phyloP scores from a whole-genome alignment of 2,888 invertebrate genomes.

The Mactromeris polynyma region DNA sequence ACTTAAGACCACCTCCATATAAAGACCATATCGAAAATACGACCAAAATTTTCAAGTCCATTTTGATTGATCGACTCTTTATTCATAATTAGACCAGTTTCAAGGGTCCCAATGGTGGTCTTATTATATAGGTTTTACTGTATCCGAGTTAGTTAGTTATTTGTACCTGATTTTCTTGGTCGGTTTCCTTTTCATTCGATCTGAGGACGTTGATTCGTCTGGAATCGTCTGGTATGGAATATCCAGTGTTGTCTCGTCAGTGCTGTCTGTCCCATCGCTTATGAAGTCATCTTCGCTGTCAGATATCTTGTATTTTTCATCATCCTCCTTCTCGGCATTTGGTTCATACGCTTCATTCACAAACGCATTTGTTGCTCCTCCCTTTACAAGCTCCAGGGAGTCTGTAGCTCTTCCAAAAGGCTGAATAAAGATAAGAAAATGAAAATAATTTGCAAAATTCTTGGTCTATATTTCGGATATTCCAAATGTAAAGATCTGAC shows the following conservation, averaged over 20 bases:
- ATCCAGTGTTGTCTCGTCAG: constrained; percentile 12
- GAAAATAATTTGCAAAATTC: too few relatives aligned
- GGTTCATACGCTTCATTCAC: constrained; percentile 51
- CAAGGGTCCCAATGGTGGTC: too few relatives aligned
- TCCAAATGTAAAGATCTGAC: too few relatives aligned
- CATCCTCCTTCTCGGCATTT: constrained; percentile 45
- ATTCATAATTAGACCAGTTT: too few relatives aligned
- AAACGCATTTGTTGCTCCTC: constrained; percentile 16
- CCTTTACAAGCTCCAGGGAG: constrained; percentile 25
- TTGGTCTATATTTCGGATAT: too few relatives aligned
- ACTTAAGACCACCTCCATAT: too few relatives aligned
- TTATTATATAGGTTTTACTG: too few relatives aligned
- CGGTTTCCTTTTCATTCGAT: constrained; percentile 25
- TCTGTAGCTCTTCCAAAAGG: constrained; percentile 34
- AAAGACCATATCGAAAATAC: too few relatives aligned
- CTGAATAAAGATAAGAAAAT: constrained; percentile 22
- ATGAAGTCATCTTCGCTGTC: constrained; percentile 43
- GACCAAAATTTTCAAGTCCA: too few relatives aligned
- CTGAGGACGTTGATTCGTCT: not conserved
- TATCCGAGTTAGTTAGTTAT: too few relatives aligned
- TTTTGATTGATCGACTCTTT: too few relatives aligned
- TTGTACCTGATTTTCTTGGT: constrained; percentile 42
- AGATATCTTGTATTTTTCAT: constrained; percentile 33
- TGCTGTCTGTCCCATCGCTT: constrained; percentile 31
- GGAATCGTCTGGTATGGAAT: constrained; percentile 31